Conservation (phyloP, 2,888 invertebrate genomes). For the Anticlea derivata region DNA sequence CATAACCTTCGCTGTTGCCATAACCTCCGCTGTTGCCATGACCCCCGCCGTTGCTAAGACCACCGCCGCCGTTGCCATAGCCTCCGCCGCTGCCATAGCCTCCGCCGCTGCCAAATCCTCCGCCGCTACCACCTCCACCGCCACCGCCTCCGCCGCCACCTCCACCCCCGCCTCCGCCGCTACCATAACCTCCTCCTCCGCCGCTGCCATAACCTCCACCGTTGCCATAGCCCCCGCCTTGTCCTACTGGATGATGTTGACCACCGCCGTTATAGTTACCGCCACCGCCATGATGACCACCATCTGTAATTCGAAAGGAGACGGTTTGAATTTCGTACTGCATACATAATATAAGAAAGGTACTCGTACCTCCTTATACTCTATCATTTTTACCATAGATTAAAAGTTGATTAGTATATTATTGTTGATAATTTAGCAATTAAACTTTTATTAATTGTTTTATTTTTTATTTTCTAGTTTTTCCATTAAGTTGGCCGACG, state of each 20-base stretch:
- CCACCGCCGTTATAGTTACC: constrained; percentile 37
- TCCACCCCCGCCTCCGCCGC: constrained; percentile 31
- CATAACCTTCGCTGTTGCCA: constrained; percentile 34
- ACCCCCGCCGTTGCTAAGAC: constrained; percentile 33
- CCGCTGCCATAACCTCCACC: constrained; percentile 27
- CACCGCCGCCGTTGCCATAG: constrained; percentile 35
- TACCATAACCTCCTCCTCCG: too few relatives aligned
- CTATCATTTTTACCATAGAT: too few relatives aligned
- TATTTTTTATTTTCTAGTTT: too few relatives aligned
- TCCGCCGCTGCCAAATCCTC: constrained; percentile 38
- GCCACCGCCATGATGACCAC: constrained; percentile 28
- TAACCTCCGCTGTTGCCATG: constrained; percentile 36
- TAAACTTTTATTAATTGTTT: too few relatives aligned
- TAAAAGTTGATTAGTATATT: too few relatives aligned
- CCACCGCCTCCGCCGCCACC: constrained; percentile 38
- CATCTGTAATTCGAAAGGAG: not conserved
- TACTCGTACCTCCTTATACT: too few relatives aligned
- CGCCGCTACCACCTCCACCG: constrained; percentile 25
- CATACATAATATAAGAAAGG: too few relatives aligned
- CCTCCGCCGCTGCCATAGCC: constrained; percentile 29
- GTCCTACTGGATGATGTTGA: constrained; percentile 9
- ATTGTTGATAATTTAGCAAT: too few relatives aligned
- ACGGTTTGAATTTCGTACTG: too few relatives aligned
- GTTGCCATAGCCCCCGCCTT: constrained; percentile 33
- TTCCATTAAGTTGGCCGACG: too few relatives aligned